A percentile compares a stretch with the other conserved stretches of the same genome.
These are phyloP conservation scores for Sweltsa coloradensis DNA, from an alignment of 1,140 invertebrate species.

Conservation along the genomic window DNA sequence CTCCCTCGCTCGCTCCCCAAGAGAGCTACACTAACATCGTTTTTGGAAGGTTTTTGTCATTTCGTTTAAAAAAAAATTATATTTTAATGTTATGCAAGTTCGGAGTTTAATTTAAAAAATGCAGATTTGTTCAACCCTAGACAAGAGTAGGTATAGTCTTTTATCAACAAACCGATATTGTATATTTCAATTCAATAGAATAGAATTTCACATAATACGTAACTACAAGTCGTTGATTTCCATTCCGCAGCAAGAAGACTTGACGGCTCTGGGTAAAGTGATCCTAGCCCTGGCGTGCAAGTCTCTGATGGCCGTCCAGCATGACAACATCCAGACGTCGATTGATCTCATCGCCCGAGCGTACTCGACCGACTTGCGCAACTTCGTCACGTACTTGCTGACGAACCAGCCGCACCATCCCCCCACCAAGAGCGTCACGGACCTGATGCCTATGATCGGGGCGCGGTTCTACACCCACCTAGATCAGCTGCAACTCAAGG, in stretches of 20 bases:
- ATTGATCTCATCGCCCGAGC: conserved; percentile 79
- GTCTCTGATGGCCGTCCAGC: conserved; percentile 71
- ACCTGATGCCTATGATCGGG: conserved; percentile 99
- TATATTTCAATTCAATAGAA: no score
- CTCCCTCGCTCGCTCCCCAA: no score
- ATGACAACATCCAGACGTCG: conserved; percentile 72
- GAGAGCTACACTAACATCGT: no score
- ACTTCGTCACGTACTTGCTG: conserved; percentile 81
- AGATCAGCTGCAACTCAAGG: conserved; percentile 74
- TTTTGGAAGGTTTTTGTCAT: no score
- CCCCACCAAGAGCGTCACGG: conserved; percentile 69
- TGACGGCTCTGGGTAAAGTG: conserved; percentile 81
- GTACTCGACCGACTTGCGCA: conserved; percentile 86
- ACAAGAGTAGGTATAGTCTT: neutral
- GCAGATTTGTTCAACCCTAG: neutral
- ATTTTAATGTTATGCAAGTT: no score
- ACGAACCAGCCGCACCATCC: conserved; percentile 51
- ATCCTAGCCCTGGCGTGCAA: conserved; percentile 85
- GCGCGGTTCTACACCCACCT: conserved; percentile 92
- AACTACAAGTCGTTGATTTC: no score
- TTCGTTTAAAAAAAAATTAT: no score
- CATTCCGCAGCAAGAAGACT: conserved; percentile 67
- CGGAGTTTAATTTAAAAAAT: no score
- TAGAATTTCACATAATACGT: no score
- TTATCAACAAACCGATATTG: neutral